Evolutionary conservation across 2,113 vertebrate genomes (phyloP).

Genomic region (Burhinus oedicnemus): DNA sequence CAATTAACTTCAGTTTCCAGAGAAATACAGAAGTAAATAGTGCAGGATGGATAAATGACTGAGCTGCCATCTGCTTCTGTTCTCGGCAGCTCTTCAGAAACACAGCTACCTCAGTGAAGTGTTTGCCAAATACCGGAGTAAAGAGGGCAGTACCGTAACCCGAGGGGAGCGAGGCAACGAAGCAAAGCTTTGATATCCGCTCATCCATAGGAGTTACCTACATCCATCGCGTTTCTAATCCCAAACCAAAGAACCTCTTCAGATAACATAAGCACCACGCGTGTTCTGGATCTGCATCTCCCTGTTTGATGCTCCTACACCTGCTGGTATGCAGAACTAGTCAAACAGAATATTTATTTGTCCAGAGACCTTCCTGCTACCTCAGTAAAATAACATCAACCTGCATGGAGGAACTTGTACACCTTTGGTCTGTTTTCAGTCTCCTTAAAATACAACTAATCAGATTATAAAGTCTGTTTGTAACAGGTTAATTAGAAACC

Average conservation of each 20-base stretch:
- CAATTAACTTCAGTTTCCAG: constrained; percentile 16
- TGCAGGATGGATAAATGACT: not conserved
- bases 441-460: not conserved
- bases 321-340: not conserved
- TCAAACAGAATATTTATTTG: not conserved
- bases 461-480: not conserved
- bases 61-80: constrained; percentile 11
- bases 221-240: not conserved
- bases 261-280: not conserved
- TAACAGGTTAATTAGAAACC: not conserved
- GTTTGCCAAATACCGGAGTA: not conserved
- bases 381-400: not conserved
- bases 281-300: not conserved
- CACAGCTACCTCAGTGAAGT: not conserved
- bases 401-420: not conserved
- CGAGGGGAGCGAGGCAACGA: not conserved
- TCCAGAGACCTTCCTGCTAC: not conserved
- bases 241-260: not conserved
- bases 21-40: constrained; percentile 15
- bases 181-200: not conserved
- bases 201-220: not conserved
- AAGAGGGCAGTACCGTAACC: not conserved
- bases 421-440: not conserved
- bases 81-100: not conserved
- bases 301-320: not conserved